Percentiles rank a stretch among this genome's conserved stretches.
Evolutionary conservation across 2,113 vertebrate species (phyloP).

Genomic region (Colaptes auratus): DNA sequence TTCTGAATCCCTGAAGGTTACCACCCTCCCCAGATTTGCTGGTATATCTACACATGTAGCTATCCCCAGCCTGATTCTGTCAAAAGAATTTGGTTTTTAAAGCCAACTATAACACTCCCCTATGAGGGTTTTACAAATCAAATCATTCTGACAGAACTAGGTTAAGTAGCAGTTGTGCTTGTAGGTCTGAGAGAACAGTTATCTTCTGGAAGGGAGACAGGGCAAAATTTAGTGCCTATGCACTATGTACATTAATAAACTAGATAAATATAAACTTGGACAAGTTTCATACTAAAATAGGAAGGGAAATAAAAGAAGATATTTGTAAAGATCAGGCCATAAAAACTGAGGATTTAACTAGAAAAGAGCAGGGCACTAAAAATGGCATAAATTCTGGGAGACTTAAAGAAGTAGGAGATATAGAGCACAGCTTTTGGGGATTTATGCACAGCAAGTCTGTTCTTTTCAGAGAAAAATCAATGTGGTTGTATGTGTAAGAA

Average conservation of each 20-base stretch:
- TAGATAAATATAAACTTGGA: neutral
- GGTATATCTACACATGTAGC: neutral
- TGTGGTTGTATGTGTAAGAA: neutral
- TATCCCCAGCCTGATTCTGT: constrained; percentile 59
- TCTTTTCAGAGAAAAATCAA: neutral
- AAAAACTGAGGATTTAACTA: neutral
- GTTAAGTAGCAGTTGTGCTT: constrained; percentile 42
- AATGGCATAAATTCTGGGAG: neutral
- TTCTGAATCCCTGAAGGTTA: neutral
- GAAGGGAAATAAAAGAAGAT: neutral
- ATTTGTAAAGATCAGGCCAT: neutral
- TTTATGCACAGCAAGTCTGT: neutral
- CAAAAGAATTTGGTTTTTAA: constrained; percentile 36
- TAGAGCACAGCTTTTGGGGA: neutral
- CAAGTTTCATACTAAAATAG: neutral
- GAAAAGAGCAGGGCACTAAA: neutral
- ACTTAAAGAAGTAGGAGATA: neutral
- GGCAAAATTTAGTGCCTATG: neutral
- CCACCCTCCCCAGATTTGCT: neutral
- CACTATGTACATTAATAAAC: neutral
- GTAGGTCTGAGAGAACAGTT: neutral
- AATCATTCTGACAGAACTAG: constrained; percentile 51
- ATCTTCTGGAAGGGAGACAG: neutral
- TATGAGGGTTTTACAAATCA: neutral
- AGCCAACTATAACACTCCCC: constrained; percentile 8